Evolutionary conservation across 2,113 vertebrate species (phyloP).

Genomic region (Isichthys henryi): DNA sequence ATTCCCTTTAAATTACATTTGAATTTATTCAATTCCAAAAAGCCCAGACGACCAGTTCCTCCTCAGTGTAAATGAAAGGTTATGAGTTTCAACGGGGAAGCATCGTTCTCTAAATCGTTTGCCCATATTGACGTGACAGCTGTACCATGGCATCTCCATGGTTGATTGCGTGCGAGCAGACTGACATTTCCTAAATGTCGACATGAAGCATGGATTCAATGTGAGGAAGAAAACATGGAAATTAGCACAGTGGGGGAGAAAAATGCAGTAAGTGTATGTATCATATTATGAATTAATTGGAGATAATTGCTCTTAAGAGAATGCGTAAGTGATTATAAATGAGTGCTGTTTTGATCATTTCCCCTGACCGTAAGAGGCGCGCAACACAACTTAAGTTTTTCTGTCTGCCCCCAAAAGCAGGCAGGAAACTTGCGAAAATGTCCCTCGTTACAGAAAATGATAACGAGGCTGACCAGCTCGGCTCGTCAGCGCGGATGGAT

Average conservation of each 20-base stretch:
- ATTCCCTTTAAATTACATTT: conserved; percentile 44
- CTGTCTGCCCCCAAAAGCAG: background rate
- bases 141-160: conserved; percentile 38
- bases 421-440: background rate
- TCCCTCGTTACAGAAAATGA: background rate
- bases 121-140: conserved; percentile 43
- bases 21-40: conserved; percentile 27
- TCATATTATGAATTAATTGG: background rate
- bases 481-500: conserved; percentile 29
- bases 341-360: background rate
- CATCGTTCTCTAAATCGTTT: conserved; percentile 48
- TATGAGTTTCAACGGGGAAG: conserved; percentile 32
- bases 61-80: conserved; percentile 34
- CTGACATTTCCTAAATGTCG: conserved; percentile 52
- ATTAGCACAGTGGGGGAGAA: background rate
- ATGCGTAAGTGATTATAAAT: background rate
- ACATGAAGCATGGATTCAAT: conserved; percentile 35
- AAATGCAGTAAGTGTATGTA: background rate
- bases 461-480: background rate
- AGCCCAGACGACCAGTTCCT: conserved; percentile 22
- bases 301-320: background rate
- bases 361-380: background rate
- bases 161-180: conserved; percentile 43
- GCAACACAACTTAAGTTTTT: background rate
- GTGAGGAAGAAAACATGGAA: conserved; percentile 24